A percentile compares a stretch with the other conserved stretches of the same genome.
Conservation (phyloP, 2,797 vertebrate genomes). For the Gadopsis bispinosus region DNA sequence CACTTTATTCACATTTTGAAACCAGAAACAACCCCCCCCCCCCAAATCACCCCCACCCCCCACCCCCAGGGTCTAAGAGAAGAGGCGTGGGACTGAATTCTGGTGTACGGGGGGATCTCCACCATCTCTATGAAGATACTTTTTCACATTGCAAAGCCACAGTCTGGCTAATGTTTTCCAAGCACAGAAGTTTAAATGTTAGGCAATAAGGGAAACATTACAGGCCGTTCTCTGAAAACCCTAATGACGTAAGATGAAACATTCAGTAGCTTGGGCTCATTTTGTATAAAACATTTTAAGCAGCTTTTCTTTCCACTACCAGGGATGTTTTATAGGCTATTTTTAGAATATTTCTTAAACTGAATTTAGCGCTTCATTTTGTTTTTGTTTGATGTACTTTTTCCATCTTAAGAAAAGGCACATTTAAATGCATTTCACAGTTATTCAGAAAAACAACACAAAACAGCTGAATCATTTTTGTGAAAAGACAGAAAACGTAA, state of each 20-base stretch:
- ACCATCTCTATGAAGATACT: slow-evolving; percentile 53
- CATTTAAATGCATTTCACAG: no score
- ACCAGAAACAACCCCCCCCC: slow-evolving; percentile 71
- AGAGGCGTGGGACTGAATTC: slow-evolving; percentile 54
- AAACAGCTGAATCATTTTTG: no score
- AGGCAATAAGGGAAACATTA: slow-evolving; percentile 60
- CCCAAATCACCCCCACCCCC: no score
- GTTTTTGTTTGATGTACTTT: no score
- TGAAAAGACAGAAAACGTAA: no score
- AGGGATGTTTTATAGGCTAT: slow-evolving; percentile 17
- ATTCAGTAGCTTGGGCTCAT: slow-evolving; percentile 38
- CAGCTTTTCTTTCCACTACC: slow-evolving; percentile 16
- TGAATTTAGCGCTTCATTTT: no score
- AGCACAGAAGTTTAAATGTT: slow-evolving; percentile 57
- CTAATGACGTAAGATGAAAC: slow-evolving; percentile 9
- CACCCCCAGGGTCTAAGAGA: slow-evolving; percentile 41
- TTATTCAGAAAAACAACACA: no score
- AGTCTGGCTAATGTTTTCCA: slow-evolving; percentile 72
- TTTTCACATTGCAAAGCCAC: slow-evolving; percentile 49
- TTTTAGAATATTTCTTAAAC: no score
- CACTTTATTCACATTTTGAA: slow-evolving; percentile 36
- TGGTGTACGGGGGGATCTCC: slow-evolving; percentile 67
- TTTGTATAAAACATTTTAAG: slow-evolving; percentile 24
- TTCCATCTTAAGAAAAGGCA: no score
- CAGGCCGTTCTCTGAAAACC: slow-evolving; percentile 37